Evolutionary conservation across 2,113 vertebrate genomes (phyloP), one percentile per base, ranked within the genome.

Genomic region (Corvus cornix): DNA sequence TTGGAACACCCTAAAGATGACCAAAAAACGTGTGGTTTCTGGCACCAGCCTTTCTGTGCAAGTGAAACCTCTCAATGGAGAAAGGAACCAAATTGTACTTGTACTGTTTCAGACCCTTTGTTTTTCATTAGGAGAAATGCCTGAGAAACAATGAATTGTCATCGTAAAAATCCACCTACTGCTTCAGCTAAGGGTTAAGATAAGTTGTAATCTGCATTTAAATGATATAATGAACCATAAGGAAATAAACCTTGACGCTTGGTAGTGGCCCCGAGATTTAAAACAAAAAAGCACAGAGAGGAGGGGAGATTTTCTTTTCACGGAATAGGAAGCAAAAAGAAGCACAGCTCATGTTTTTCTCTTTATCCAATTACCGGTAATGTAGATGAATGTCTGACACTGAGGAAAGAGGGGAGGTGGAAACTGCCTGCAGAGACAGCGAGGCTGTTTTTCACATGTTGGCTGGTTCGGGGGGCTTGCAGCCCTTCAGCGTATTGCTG

Each of bases 1-100:
- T 92, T 95, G 92, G 72, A 96, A 95, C 95, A 93, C 83, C 93
- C 90, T 92, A 84, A 88, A 93, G 79, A 93, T 95, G 95, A 96
- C 92, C 88, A 90, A 91, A 96, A 95, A 92, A 81, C 8, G 8
- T 93, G 96, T 94, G 79, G 96, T 93, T 96, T 96, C 93, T 95
- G 95, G 96, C 95, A 94, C 12, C 24, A 63, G 75, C 52, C 67
- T 86, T 80, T 58, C 70, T 0, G 2, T 75, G 80, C 83, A 78
- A 95, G 87, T 81, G 90, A 95, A 94, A 93, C 79, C 72, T 94
- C 88, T 96, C 56, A 31, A 63, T 66, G 55, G 82, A 92, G 92
- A 89, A 84, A 89, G 74, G 55, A 95, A 87, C 41, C 22, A 60
- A 90, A 86, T 77, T 76, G 58, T 68, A 64, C 44, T 94, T 84